Percentiles rank a stretch among this genome's conserved stretches.
Conservation (phyloP, 2,113 vertebrate genomes). For the Aegithalos caudatus region DNA sequence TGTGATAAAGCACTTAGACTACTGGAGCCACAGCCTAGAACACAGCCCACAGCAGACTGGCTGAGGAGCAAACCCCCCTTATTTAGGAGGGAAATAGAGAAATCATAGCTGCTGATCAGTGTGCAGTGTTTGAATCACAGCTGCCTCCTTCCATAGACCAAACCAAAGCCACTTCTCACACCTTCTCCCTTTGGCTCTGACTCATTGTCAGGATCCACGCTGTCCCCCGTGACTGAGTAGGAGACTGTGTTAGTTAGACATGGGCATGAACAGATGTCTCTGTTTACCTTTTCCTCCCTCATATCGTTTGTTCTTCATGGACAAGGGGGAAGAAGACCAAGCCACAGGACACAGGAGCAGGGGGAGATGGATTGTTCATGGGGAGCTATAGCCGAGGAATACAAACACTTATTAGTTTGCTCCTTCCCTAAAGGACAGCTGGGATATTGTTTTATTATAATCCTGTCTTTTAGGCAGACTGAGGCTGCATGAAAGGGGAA, state of each 20-base stretch:
- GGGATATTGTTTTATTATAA: background rate
- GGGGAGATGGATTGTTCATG: background rate
- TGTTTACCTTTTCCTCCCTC: slow-evolving; percentile 16
- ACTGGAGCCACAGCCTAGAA: background rate
- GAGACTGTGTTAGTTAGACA: slow-evolving; percentile 28
- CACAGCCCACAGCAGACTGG: background rate
- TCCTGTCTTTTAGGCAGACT: background rate
- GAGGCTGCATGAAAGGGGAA: background rate
- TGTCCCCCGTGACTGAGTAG: slow-evolving; percentile 20
- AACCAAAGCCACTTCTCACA: slow-evolving; percentile 15
- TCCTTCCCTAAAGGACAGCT: background rate
- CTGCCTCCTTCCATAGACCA: background rate
- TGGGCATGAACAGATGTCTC: slow-evolving; percentile 47
- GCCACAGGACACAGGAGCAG: background rate
- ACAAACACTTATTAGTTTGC: accelerated
- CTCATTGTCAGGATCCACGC: slow-evolving; percentile 18
- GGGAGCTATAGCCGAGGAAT: accelerated
- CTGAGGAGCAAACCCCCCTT: background rate
- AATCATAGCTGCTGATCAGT: background rate
- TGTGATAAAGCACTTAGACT: background rate
- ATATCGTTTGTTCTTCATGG: background rate
- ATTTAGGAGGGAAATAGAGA: background rate
- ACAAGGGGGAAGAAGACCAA: background rate
- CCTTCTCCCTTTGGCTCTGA: slow-evolving; percentile 22
- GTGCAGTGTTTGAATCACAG: slow-evolving; percentile 10